Conservation (phyloP, 2,888 invertebrate species). For the Heliconius hortense region DNA sequence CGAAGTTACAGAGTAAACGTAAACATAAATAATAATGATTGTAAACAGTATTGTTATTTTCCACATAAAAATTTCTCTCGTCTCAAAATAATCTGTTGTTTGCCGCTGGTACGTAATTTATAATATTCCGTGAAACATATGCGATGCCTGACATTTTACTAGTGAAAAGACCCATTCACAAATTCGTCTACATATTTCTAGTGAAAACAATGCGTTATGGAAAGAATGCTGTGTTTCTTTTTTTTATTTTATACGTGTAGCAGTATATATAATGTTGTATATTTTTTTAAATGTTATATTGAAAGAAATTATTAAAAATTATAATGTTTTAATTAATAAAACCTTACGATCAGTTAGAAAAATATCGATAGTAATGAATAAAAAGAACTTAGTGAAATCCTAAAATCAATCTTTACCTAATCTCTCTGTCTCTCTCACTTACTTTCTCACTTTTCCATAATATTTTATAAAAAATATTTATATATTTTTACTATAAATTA, state of each 20-base stretch:
- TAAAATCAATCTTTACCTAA: no score
- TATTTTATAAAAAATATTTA: no score
- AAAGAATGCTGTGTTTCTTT: conserved; percentile 11
- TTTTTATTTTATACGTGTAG: conserved; percentile 4
- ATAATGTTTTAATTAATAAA: no score
- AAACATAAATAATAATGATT: background rate
- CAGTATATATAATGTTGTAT: background rate
- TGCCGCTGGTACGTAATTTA: conserved; percentile 25
- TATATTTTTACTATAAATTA: no score
- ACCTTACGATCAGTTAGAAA: no score
- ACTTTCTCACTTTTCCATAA: no score
- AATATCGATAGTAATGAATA: no score
- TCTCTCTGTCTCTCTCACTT: no score
- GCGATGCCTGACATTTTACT: conserved; percentile 29
- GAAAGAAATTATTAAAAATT: no score
- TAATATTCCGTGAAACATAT: conserved; percentile 28
- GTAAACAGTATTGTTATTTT: conserved; percentile 26
- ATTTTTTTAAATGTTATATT: no score
- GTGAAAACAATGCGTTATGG: conserved; percentile 26
- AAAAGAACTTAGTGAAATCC: no score
- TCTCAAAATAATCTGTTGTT: conserved; percentile 35
- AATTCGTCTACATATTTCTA: conserved; percentile 27
- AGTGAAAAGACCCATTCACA: conserved; percentile 35
- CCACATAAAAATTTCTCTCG: conserved; percentile 3
- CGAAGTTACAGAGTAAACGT: background rate